Percentiles rank a stretch among this genome's conserved stretches.
Evolutionary conservation across 1,140 invertebrate genomes (phyloP).

Genomic region (Nomia melanderi): DNA sequence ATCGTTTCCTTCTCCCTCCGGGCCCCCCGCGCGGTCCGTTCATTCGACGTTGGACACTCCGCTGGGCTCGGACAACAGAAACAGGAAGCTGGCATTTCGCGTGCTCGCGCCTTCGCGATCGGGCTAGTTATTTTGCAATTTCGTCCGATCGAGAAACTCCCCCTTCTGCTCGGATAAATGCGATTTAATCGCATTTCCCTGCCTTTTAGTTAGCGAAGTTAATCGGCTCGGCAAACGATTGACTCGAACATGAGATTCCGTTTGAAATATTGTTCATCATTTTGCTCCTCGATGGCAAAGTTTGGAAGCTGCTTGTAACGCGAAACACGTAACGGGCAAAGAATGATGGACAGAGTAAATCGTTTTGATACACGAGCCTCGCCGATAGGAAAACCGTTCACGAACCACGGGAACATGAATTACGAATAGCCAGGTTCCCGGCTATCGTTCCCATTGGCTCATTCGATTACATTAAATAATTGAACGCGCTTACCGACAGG

Average conservation of each 20-base stretch:
- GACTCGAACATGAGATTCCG: no score
- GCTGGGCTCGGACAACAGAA: constrained; percentile 18
- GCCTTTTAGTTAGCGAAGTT: no score
- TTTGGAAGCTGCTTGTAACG: no score
- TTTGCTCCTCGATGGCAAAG: not conserved
- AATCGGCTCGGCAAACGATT: no score
- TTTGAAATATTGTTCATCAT: no score
- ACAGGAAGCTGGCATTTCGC: constrained; percentile 41
- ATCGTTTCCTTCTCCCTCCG: not conserved
- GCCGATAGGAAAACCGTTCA: not conserved
- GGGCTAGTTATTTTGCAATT: constrained; percentile 46
- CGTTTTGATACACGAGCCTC: not conserved
- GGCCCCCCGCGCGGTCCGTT: not conserved
- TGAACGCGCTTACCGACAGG: no score
- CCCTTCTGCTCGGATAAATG: constrained; percentile 46
- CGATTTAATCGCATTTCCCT: no score
- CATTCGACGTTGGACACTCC: not conserved
- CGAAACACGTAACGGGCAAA: not conserved
- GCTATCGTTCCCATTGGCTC: not conserved
- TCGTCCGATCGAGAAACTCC: constrained; percentile 17
- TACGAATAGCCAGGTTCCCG: no score
- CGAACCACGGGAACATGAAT: not conserved
- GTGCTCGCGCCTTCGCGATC: constrained; percentile 17
- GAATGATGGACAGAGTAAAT: not conserved
- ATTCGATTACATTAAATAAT: not conserved